Conservation (phyloP, 2,797 vertebrate genomes). For the Myotis daubentonii region DNA sequence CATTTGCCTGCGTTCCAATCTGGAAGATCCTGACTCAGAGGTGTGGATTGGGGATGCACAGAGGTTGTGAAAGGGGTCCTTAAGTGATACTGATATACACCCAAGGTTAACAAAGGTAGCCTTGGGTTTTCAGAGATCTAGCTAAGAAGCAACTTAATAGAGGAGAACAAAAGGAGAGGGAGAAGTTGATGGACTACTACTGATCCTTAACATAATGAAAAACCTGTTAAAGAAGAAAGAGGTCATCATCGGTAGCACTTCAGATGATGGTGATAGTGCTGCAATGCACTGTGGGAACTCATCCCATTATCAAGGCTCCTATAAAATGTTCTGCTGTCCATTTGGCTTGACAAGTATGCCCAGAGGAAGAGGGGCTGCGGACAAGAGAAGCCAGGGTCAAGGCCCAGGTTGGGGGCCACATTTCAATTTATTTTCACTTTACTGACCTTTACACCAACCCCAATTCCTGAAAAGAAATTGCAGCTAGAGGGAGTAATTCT, state of each 20-base stretch:
- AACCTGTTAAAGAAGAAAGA: slow-evolving; percentile 51
- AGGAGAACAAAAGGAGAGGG: slow-evolving; percentile 4
- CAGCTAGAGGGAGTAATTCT: slow-evolving; percentile 69
- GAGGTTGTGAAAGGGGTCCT: not conserved
- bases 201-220: slow-evolving; percentile 59
- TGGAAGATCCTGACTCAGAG: not conserved
- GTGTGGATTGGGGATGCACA: not conserved
- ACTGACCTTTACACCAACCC: not conserved
- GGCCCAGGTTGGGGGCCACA: not conserved
- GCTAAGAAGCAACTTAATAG: slow-evolving; percentile 6
- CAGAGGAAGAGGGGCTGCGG: slow-evolving; percentile 11
- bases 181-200: slow-evolving; percentile 20
- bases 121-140: slow-evolving; percentile 29
- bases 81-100: not conserved
- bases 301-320: not conserved
- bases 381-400: slow-evolving; percentile 2
- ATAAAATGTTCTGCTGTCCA: not conserved
- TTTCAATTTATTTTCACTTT: slow-evolving; percentile 43
- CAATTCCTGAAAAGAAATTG: not conserved
- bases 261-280: not conserved
- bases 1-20: not conserved
- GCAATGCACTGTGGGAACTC: slow-evolving; percentile 9
- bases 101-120: not conserved
- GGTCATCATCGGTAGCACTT: not conserved
- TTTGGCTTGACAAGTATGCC: slow-evolving; percentile 19